Percentiles rank a stretch among this genome's conserved stretches.
phyloP scores from a whole-genome alignment of 2,888 invertebrate genomes.

The Bruchidius siliquastri region DNA sequence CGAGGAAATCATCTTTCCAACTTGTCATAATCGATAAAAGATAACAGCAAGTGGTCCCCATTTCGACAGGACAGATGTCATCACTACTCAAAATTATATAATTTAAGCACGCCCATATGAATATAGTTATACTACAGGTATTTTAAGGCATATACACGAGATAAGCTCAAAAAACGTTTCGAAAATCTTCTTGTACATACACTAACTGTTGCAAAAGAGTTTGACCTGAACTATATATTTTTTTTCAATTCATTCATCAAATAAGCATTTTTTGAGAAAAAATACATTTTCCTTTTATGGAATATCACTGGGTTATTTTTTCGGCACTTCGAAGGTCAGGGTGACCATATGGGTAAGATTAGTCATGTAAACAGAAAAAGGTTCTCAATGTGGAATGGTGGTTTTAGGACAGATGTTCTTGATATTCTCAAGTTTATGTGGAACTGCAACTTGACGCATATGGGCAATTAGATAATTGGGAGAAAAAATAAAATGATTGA shows the following conservation, averaged over 20 bases:
- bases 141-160: not conserved
- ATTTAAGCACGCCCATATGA: not conserved
- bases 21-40: not conserved
- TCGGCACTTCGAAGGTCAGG: not conserved
- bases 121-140: not conserved
- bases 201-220: too few relatives aligned
- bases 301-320: not conserved
- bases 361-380: not conserved
- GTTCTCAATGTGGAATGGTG: not conserved
- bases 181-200: not conserved
- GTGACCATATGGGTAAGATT: not conserved
- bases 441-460: slow-evolving; percentile 12
- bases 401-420: slow-evolving; percentile 3
- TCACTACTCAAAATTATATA: not conserved
- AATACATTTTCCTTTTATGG: too few relatives aligned
- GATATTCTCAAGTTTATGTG: slow-evolving; percentile 12
- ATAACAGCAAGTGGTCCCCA: not conserved
- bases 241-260: too few relatives aligned
- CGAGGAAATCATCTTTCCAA: not conserved
- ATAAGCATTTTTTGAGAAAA: too few relatives aligned
- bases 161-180: not conserved
- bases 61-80: not conserved
- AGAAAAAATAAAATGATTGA: slow-evolving; percentile 15
- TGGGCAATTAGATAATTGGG: slow-evolving; percentile 14
- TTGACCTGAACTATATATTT: too few relatives aligned